Evolutionary conservation across 2,113 vertebrate species (phyloP).

Genomic region (Chinchilla lanigera): DNA sequence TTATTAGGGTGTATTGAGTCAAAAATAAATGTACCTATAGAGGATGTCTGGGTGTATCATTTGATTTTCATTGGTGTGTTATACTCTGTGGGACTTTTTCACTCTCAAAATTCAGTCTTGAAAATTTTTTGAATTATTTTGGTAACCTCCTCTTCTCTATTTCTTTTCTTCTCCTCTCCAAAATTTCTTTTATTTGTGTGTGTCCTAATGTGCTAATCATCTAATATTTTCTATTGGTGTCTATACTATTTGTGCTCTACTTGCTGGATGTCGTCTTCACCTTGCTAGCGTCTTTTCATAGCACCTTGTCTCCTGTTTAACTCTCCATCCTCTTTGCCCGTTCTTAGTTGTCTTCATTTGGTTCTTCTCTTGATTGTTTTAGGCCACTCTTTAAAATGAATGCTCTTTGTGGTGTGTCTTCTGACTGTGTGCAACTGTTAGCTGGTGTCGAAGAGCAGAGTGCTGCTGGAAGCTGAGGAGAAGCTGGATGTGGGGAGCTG

Average conservation of each 20-base stretch:
- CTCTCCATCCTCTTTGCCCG: background rate
- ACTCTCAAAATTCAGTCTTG: background rate
- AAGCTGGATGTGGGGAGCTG: accelerated
- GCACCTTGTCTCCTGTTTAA: background rate
- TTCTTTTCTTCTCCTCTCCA: background rate
- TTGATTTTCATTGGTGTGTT: background rate
- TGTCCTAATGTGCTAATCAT: background rate
- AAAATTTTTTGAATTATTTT: background rate
- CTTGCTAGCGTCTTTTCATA: background rate
- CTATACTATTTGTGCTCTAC: background rate
- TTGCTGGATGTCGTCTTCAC: background rate
- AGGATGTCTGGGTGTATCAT: background rate
- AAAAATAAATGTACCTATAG: background rate
- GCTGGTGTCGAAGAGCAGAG: background rate
- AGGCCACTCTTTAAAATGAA: background rate
- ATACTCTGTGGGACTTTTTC: background rate
- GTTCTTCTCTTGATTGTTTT: background rate
- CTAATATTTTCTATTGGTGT: background rate
- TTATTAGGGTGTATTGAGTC: background rate
- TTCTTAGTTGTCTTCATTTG: background rate
- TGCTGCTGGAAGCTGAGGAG: background rate
- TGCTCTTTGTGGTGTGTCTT: background rate
- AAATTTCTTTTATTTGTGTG: background rate
- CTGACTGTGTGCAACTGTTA: background rate
- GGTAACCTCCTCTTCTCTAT: background rate